These are phyloP conservation scores for Drosophila nigricruria DNA, from an alignment of 2,888 invertebrate genomes.

Conservation along the genomic window DNA sequence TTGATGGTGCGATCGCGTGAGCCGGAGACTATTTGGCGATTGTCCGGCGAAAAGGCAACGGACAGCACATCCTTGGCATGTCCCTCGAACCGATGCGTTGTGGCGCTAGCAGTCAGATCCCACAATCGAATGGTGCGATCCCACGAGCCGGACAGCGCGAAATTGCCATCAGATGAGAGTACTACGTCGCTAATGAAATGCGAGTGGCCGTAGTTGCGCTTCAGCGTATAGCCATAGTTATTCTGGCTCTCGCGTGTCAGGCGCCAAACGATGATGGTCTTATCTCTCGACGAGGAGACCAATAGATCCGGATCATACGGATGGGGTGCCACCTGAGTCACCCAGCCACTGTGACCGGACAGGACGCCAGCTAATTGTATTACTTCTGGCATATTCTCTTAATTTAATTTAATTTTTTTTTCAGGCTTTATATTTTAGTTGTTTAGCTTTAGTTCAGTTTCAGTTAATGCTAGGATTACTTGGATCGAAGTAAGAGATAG, in stretches of 20 bases:
- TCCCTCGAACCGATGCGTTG: constrained; percentile 98
- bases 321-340: constrained; percentile 99
- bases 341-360: constrained; percentile 99
- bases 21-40: constrained; percentile 99
- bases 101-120: constrained; percentile 98
- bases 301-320: constrained; percentile 99
- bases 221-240: constrained; percentile 97
- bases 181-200: constrained; percentile 99
- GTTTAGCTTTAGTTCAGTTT: background rate
- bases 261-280: constrained; percentile 98
- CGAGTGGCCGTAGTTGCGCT: constrained; percentile 97
- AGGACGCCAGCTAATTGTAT: constrained; percentile 97
- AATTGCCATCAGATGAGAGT: constrained; percentile 99
- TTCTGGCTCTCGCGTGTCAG: constrained; percentile 96
- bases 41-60: constrained; percentile 99
- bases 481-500: constrained; percentile 1
- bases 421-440: background rate
- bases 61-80: constrained; percentile 99
- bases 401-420: background rate
- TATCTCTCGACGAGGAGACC: constrained; percentile 97
- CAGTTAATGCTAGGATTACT: constrained; percentile 4
- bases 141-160: constrained; percentile 99
- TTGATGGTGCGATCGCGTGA: constrained; percentile 99
- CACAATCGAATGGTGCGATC: constrained; percentile 99
- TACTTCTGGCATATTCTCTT: constrained; percentile 90